Evolutionary conservation across 2,113 vertebrate species (phyloP), one percentile per base, ranked within the genome.

Genomic region (Trachemys scripta): DNA sequence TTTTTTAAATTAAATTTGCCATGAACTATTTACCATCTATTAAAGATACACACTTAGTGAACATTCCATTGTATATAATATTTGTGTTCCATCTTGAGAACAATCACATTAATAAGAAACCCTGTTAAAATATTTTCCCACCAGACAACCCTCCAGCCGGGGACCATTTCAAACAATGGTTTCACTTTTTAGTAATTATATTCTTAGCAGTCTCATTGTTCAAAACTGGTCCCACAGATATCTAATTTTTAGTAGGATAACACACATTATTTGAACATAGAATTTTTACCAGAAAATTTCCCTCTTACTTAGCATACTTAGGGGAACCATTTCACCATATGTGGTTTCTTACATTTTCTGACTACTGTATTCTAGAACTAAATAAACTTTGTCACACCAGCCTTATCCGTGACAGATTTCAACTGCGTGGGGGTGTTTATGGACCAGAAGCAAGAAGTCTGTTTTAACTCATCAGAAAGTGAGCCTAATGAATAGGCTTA

Each of bases 81-180:
- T 47, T 22, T 29, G 90, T 95, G 86, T 84, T 98, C 86, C 72
- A 75, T 97, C 92, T 97, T 86, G 20, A 80, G 92, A 96, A 75
- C 88, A 92, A 97, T 96, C 82, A 76, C 69, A 87, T 94, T 95
- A 97, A 94, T 96, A 97, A 93, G 92, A 97, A 97, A 97, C 75
- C 85, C 96, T 20, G 1, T 97, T 98, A 98, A 98, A 98, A 98
- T 98, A 98, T 97, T 98, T 98, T 98, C 96, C 97, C 97, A 97
- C 96, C 95, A 97, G 80, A 94, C 85, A 97, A 98, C 87, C 89
- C 96, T 96, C 97, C 94, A 97, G 96, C 93, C 97, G 91, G 97
- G 95, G 96, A 95, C 84, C 1, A 31, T 93, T 95, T 96, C 96
- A 96, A 95, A 97, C 92, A 98, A 96, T 57, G 94, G 94, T 94